Evolutionary conservation across 2,113 vertebrate species (phyloP).

Genomic region (Elephantulus edwardii): DNA sequence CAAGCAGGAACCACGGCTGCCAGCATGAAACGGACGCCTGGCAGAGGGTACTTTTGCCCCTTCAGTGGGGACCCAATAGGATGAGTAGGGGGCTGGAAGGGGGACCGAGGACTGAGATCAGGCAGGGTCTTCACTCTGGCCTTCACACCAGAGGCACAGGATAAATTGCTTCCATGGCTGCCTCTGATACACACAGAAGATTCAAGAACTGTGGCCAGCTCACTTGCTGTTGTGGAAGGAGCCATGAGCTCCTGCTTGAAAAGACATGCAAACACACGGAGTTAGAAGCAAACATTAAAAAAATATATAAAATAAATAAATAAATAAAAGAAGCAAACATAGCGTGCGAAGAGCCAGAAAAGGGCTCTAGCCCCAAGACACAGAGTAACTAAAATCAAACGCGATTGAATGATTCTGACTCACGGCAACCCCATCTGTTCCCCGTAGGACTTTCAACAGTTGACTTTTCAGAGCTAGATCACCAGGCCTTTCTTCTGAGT

Average conservation of each 20-base stretch:
- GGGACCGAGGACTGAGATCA: background rate
- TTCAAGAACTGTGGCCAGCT: background rate
- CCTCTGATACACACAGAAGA: background rate
- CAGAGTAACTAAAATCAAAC: background rate
- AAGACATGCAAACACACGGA: constrained; percentile 3
- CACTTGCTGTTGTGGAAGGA: background rate
- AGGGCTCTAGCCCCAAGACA: background rate
- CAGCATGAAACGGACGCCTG: background rate
- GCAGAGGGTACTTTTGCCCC: background rate
- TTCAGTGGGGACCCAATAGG: background rate
- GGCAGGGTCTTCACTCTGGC: background rate
- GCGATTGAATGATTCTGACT: background rate
- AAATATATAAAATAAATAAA: too few relatives aligned
- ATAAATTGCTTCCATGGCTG: background rate
- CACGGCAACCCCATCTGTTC: background rate
- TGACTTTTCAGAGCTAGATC: background rate
- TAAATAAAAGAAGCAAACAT: background rate
- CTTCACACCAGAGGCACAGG: background rate
- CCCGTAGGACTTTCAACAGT: background rate
- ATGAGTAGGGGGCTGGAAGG: too few relatives aligned
- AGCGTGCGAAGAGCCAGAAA: background rate
- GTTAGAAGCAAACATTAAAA: background rate
- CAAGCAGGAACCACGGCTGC: background rate
- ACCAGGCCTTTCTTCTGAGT: background rate
- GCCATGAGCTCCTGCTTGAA: background rate